phyloP scores from a whole-genome alignment of 1,140 invertebrate species.

The Brachionus angularis region DNA sequence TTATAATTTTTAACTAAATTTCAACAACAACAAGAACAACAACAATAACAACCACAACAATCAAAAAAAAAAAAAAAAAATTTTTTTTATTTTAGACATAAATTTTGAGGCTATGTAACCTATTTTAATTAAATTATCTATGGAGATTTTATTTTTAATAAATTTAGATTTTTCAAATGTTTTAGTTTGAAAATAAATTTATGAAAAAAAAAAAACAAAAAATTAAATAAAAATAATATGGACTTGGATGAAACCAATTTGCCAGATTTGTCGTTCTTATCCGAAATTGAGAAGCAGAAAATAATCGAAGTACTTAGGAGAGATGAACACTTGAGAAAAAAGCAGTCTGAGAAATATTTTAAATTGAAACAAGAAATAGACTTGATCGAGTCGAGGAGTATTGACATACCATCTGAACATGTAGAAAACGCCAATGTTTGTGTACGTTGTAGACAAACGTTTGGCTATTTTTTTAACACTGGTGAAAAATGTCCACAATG shows the following conservation, averaged over 20 bases:
- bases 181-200: background rate
- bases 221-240: background rate
- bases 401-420: constrained; percentile 36
- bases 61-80: too few relatives aligned
- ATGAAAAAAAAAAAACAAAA: background rate
- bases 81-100: too few relatives aligned
- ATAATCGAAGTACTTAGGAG: background rate
- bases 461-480: constrained; percentile 48
- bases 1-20: too few relatives aligned
- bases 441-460: constrained; percentile 47
- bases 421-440: constrained; percentile 47
- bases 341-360: background rate
- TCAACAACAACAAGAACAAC: too few relatives aligned
- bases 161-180: background rate
- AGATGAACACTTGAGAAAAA: background rate
- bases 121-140: too few relatives aligned
- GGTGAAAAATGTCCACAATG: constrained; percentile 49
- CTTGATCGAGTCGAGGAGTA: constrained; percentile 32
- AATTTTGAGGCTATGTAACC: too few relatives aligned
- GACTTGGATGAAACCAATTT: background rate
- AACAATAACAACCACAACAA: too few relatives aligned
- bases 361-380: constrained; percentile 41
- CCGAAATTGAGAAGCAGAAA: background rate
- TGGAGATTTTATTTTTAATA: too few relatives aligned
- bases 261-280: background rate